Percentiles rank a stretch among this genome's conserved stretches.
phyloP scores from a whole-genome alignment of 2,888 invertebrate species.

The Drosophila dives region DNA sequence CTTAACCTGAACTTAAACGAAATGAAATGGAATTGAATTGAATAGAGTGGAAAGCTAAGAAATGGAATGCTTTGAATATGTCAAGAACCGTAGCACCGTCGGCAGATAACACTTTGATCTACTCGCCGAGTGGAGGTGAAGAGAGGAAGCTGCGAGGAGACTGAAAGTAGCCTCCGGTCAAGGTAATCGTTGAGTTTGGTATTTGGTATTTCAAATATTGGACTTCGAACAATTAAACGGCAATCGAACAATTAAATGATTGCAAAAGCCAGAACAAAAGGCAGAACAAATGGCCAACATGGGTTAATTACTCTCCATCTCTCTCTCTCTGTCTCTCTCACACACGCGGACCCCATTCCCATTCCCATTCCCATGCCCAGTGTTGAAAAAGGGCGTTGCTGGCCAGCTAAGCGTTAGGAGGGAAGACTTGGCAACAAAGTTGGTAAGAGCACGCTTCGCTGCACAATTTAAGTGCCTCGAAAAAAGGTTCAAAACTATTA shows the following conservation, averaged over 20 bases:
- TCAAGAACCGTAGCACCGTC: slow-evolving; percentile 71
- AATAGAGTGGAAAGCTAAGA: slow-evolving; percentile 1
- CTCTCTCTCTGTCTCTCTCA: slow-evolving; percentile 48
- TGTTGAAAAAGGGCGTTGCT: slow-evolving; percentile 67
- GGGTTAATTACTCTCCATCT: slow-evolving; percentile 70
- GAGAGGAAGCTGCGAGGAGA: neutral
- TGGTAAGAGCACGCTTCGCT: slow-evolving; percentile 71
- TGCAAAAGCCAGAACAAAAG: slow-evolving; percentile 56
- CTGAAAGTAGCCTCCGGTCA: slow-evolving; percentile 21
- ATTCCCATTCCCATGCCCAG: slow-evolving; percentile 32
- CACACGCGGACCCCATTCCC: slow-evolving; percentile 5
- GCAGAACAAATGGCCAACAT: slow-evolving; percentile 57
- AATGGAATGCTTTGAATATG: slow-evolving; percentile 72
- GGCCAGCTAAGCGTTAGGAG: slow-evolving; percentile 28
- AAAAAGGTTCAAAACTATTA: slow-evolving; percentile 77
- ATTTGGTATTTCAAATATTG: slow-evolving; percentile 72
- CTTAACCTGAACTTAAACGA: slow-evolving; percentile 32
- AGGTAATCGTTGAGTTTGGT: slow-evolving; percentile 32
- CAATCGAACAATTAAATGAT: slow-evolving; percentile 80
- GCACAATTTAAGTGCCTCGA: slow-evolving; percentile 71
- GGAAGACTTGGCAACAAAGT: slow-evolving; percentile 20
- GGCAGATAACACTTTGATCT: slow-evolving; percentile 74
- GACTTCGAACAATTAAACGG: slow-evolving; percentile 63
- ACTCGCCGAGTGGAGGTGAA: neutral
- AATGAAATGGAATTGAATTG: slow-evolving; percentile 5